phyloP scores from a whole-genome alignment of 2,797 vertebrate genomes.

The Pyrrhura leucotis region DNA sequence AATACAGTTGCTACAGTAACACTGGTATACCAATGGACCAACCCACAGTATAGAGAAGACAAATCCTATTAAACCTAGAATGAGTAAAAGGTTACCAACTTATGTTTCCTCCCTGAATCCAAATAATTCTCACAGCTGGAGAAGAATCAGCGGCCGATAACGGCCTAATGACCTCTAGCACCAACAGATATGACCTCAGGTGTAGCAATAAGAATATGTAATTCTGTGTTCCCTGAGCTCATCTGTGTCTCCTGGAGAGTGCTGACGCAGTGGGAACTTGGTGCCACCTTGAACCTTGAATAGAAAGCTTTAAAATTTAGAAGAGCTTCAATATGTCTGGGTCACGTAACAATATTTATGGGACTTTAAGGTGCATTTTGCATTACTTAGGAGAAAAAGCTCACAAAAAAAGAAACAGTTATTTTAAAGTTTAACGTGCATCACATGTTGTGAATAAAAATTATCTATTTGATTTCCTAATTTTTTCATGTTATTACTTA shows the following conservation, averaged over 20 bases:
- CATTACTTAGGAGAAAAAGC: not conserved
- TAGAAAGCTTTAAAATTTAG: not conserved
- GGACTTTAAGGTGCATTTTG: not conserved
- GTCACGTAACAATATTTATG: not conserved
- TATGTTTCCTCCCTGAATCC: constrained; percentile 69
- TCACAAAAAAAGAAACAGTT: not conserved
- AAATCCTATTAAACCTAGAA: constrained; percentile 13
- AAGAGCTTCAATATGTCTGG: not conserved
- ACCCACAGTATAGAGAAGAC: not conserved
- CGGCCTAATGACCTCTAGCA: constrained; percentile 60
- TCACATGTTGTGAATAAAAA: not conserved
- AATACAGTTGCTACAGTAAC: not conserved
- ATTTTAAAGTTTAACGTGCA: not conserved
- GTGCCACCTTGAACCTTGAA: not conserved
- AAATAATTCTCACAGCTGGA: constrained; percentile 76
- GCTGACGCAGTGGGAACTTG: not conserved
- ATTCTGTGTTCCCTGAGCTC: not conserved
- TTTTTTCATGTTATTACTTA: not conserved
- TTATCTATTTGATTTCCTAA: not conserved
- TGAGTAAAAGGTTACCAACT: constrained; percentile 52
- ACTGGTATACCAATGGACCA: not conserved
- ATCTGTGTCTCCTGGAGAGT: not conserved
- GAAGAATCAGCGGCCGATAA: constrained; percentile 59
- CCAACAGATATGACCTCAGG: constrained; percentile 53
- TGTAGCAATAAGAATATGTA: constrained; percentile 53